Conservation (phyloP, 2,888 invertebrate species). For the Eilema griseolum region DNA sequence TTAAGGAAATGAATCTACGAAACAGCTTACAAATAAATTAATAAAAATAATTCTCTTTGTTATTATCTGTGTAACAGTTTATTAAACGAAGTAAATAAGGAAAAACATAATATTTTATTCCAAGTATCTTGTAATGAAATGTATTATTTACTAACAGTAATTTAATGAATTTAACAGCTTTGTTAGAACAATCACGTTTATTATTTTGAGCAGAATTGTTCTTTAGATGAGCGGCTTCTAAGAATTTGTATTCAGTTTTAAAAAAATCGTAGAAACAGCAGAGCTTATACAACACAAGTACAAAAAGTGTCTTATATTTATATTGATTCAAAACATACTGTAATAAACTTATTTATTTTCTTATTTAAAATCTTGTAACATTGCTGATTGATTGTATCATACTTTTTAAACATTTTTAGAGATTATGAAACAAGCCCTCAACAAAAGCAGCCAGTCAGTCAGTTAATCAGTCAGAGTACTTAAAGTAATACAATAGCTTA, state of each 20-base stretch:
- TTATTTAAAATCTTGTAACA: too few relatives aligned
- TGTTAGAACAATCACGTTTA: constrained; percentile 40
- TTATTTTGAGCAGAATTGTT: constrained; percentile 42
- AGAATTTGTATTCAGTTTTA: background rate
- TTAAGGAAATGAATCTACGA: background rate
- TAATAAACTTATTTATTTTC: background rate
- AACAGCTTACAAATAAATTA: constrained; percentile 6
- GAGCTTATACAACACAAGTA: background rate
- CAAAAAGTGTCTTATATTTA: background rate
- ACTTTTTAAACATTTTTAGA: too few relatives aligned
- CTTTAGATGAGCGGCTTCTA: background rate
- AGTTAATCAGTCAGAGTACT: background rate
- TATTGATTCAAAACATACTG: background rate
- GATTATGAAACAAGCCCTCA: background rate
- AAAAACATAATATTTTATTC: background rate
- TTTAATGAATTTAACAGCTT: constrained; percentile 36
- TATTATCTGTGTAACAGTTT: constrained; percentile 11
- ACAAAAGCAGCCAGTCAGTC: background rate
- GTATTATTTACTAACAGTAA: constrained; percentile 29
- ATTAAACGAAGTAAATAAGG: constrained; percentile 9
- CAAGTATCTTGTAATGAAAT: constrained; percentile 22
- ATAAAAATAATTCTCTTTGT: constrained; percentile 5
- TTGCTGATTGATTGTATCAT: too few relatives aligned
- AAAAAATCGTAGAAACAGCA: background rate
- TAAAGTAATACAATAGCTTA: background rate